phyloP scores from a whole-genome alignment of 2,888 invertebrate species.

The Aricia artaxerxes region DNA sequence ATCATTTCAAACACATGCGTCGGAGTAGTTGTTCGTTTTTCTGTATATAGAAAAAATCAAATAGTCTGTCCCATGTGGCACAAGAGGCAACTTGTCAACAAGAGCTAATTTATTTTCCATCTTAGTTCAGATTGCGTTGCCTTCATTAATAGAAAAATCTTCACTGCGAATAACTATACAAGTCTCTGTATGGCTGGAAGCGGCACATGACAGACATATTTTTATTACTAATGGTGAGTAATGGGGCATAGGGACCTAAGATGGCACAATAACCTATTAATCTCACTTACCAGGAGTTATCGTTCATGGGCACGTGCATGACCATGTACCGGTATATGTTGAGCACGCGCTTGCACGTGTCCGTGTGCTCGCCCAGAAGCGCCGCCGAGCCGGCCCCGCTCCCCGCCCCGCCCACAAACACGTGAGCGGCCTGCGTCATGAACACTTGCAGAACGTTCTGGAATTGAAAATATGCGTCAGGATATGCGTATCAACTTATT shows the following conservation, averaged over 20 bases:
- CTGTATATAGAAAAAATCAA: not conserved
- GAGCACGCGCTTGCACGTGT: slow-evolving; percentile 96
- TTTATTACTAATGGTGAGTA: no score
- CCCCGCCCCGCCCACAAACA: slow-evolving; percentile 89
- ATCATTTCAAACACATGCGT: not conserved
- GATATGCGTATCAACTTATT: not conserved
- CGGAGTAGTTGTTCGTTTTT: no score
- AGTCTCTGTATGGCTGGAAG: no score
- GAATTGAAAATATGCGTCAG: not conserved
- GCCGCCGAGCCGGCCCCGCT: slow-evolving; percentile 80
- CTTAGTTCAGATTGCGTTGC: no score
- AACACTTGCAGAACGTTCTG: slow-evolving; percentile 92
- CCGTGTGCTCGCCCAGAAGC: slow-evolving; percentile 94
- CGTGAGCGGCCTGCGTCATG: slow-evolving; percentile 97
- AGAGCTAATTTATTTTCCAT: no score
- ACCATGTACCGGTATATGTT: slow-evolving; percentile 98
- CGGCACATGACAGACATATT: no score
- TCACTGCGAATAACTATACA: no score
- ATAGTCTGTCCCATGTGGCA: not conserved
- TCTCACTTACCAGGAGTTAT: slow-evolving; percentile 88
- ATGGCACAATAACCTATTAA: not conserved
- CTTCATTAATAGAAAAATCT: no score
- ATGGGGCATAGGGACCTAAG: no score
- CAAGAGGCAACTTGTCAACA: not conserved
- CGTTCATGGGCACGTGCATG: slow-evolving; percentile 97